Percentiles rank a stretch among this genome's conserved stretches.
These are phyloP conservation scores for Sturnira hondurensis DNA, from an alignment of 2,113 vertebrate species.

Conservation along the genomic window DNA sequence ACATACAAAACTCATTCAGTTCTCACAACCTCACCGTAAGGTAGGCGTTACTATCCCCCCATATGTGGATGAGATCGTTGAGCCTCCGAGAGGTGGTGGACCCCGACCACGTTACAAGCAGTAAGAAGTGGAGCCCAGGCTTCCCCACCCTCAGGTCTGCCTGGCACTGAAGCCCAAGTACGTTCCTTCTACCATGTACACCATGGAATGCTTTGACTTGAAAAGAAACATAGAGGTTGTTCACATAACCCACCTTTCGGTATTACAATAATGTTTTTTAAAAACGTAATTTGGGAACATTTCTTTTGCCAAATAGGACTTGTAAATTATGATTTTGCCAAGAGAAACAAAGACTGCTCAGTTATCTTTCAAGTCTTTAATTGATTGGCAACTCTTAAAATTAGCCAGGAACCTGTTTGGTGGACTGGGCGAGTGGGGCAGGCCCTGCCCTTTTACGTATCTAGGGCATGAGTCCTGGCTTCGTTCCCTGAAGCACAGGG, in stretches of 20 bases:
- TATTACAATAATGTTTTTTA: conserved; percentile 3
- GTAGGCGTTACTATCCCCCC: neutral
- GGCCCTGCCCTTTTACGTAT: neutral
- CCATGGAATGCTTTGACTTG: neutral
- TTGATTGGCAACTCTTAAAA: conserved; percentile 16
- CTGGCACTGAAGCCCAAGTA: neutral
- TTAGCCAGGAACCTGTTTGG: neutral
- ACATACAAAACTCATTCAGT: neutral
- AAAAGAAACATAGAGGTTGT: neutral
- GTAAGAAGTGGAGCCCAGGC: neutral
- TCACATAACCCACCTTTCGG: neutral
- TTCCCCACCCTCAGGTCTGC: neutral
- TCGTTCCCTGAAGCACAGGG: neutral
- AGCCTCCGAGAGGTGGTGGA: neutral
- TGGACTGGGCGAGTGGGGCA: neutral
- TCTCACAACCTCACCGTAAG: neutral
- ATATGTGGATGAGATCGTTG: neutral
- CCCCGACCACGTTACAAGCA: neutral
- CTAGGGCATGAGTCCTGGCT: neutral
- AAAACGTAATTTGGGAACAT: neutral
- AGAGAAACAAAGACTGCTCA: conserved; percentile 40
- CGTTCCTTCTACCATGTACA: neutral
- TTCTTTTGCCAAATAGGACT: conserved; percentile 41
- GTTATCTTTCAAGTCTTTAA: conserved; percentile 17
- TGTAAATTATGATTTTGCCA: conserved; percentile 33